A percentile compares a stretch with the other conserved stretches of the same genome.
Evolutionary conservation across 35 echinoderm and acorn worm genomes (phyloP).

Genomic region (Holothuria glaberrima): DNA sequence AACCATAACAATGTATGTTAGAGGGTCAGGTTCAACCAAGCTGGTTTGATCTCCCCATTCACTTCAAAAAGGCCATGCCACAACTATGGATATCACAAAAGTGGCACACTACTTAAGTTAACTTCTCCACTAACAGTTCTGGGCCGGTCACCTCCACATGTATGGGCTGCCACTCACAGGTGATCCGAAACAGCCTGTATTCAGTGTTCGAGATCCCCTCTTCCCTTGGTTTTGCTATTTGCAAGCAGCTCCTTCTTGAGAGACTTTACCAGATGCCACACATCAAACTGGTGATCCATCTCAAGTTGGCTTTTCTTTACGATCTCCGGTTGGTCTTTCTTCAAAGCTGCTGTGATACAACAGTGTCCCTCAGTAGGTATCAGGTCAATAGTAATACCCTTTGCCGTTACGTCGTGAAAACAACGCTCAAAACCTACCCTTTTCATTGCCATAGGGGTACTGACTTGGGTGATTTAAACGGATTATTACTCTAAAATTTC

Average conservation of each 20-base stretch:
- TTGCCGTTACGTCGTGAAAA: not conserved
- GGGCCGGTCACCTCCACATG: conserved; percentile 39
- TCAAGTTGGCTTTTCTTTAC: too few species aligned
- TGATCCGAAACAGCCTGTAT: conserved; percentile 47
- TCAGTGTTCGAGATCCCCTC: conserved; percentile 34
- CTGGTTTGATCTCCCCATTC: too few species aligned
- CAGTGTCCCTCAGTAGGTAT: conserved; percentile 69
- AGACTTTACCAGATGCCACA: conserved; percentile 59
- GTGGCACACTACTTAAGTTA: conserved; percentile 58
- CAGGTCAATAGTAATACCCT: not conserved
- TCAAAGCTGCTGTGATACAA: conserved; percentile 61
- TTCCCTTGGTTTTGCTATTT: conserved; percentile 48
- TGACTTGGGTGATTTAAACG: conserved; percentile 46
- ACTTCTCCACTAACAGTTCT: conserved; percentile 60
- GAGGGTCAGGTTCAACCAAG: too few species aligned
- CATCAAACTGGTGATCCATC: too few species aligned
- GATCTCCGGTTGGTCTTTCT: too few species aligned
- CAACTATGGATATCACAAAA: conserved; percentile 53
- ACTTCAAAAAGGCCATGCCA: too few species aligned
- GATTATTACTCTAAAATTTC: conserved; percentile 49
- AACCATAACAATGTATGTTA: too few species aligned
- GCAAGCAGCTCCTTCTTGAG: conserved; percentile 42
- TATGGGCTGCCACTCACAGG: conserved; percentile 45
- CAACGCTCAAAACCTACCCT: conserved; percentile 39
- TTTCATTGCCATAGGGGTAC: conserved; percentile 54